phyloP scores from a whole-genome alignment of 2,888 invertebrate genomes.

The Tethea ocularis region DNA sequence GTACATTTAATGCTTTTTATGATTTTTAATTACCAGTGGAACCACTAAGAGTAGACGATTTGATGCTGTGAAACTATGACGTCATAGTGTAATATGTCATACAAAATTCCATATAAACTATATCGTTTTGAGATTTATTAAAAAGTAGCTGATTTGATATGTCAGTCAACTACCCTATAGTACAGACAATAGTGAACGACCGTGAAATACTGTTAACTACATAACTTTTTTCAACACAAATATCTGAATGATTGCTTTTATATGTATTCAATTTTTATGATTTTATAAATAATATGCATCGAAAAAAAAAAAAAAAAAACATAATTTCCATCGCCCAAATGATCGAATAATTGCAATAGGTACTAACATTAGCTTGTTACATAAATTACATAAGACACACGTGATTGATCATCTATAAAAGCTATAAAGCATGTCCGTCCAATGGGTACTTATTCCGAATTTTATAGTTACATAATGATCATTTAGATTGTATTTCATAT shows the following conservation, averaged over 20 bases:
- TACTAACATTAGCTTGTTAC: background rate
- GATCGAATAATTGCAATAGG: background rate
- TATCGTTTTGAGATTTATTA: background rate
- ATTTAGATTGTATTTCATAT: background rate
- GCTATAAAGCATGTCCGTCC: background rate
- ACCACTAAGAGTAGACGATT: too few relatives aligned
- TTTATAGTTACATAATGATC: background rate
- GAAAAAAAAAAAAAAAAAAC: too few relatives aligned
- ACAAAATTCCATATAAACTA: too few relatives aligned
- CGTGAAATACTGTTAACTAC: background rate
- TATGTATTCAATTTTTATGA: too few relatives aligned
- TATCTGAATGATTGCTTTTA: too few relatives aligned
- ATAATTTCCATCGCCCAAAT: background rate
- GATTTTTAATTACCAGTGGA: too few relatives aligned
- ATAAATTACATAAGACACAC: background rate
- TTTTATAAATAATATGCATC: too few relatives aligned
- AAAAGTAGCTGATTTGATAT: background rate
- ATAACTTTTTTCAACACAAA: background rate
- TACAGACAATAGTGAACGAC: background rate
- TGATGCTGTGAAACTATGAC: too few relatives aligned
- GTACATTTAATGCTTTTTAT: too few relatives aligned
- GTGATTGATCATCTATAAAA: background rate
- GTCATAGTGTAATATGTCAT: too few relatives aligned
- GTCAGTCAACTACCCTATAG: background rate
- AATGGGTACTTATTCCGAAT: background rate